phyloP scores from a whole-genome alignment of 2,113 vertebrate species.

The Pterocles gutturalis region DNA sequence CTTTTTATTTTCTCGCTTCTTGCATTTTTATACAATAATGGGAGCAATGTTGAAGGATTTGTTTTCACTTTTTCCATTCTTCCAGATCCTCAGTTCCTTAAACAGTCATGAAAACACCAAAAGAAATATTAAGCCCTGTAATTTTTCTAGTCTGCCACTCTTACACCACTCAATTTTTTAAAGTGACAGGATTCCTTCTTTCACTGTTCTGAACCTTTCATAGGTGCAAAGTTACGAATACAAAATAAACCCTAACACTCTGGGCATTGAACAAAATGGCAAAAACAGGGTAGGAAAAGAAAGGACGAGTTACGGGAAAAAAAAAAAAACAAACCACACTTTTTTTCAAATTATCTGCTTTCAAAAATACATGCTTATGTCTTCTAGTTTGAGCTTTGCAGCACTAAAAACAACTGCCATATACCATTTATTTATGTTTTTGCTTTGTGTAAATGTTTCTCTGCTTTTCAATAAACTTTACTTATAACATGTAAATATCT shows the following conservation, averaged over 20 bases:
- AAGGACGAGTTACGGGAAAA: not conserved
- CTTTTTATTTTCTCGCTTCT: not conserved
- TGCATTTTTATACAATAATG: not conserved
- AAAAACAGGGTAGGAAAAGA: not conserved
- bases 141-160: not conserved
- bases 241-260: not conserved
- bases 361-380: not conserved
- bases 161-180: not conserved
- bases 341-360: not conserved
- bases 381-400: not conserved
- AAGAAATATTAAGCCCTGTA: not conserved
- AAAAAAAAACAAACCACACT: accelerated
- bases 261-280: not conserved
- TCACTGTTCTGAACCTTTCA: not conserved
- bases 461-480: not conserved
- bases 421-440: not conserved
- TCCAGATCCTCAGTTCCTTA: not conserved
- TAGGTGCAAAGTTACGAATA: not conserved
- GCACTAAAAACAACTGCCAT: not conserved
- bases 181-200: not conserved
- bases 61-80: not conserved
- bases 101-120: not conserved
- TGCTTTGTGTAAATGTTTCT: not conserved
- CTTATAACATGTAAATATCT: conserved; percentile 21
- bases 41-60: not conserved